Evolutionary conservation across 2,797 vertebrate genomes (phyloP), one percentile per base, ranked within the genome.

Genomic region (Mormyrops attenuatus): DNA sequence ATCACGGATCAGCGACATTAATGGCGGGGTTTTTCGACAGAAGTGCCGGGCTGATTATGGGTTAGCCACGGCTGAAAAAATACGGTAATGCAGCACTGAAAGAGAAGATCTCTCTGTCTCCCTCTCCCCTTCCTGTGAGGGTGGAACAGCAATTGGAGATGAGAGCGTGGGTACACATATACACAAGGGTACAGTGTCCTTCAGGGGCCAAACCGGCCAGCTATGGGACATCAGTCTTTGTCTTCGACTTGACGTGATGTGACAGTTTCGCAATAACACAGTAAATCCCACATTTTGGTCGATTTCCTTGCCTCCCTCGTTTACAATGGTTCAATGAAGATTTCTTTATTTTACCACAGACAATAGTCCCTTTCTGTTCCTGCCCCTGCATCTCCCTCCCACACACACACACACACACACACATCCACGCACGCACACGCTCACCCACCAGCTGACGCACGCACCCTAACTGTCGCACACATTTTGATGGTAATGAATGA

Each of bases 301-400:
- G 91, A 96, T 96, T 97, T 97, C 97, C 96, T 96, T 97, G 96
- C 96, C 96, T 96, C 97, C 96, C 96, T 96, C 95, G 95, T 96
- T 97, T 97, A 97, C 96, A 97, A 97, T 97, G 97, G 96, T 97
- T 96, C 96, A 98, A 96, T 97, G 95, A 96, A 97, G 96, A 97
- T 97, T 98, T 97, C 97, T 97, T 97, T 97, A 97, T 97, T 97
- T 97, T 94, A 94, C 91, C 93, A 93, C 91, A 94, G 94, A 97
- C 96, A 97, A 96, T 96, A 92, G 95, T 93, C 92, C 93, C 95
- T 96, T 96, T 97, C 91, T 90, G 90, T 93, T 93, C 92, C 93
- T 90, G 92, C 90, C 90, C 88, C 92, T 90, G 91, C 89, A 88
- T 73, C 87, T 89, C 89, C 87, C 90, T 50, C 85, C 57, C 85